These are phyloP conservation scores for Anoplolepis gracilipes DNA, from an alignment of 1,140 invertebrate genomes.

Conservation along the genomic window DNA sequence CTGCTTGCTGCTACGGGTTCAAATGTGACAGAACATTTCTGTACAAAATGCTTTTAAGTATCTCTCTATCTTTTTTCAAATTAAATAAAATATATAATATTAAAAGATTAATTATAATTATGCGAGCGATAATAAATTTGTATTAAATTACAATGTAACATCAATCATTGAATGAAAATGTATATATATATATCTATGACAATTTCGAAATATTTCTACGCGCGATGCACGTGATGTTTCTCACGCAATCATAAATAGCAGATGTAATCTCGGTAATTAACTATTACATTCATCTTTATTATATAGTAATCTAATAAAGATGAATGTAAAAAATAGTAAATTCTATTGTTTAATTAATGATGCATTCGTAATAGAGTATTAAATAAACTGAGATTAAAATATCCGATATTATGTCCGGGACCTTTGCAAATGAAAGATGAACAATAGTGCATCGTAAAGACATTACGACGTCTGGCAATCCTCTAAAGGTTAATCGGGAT, in stretches of 20 bases:
- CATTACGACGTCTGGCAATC: background rate
- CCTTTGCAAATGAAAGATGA: background rate
- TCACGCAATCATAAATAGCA: background rate
- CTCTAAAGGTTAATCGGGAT: slow-evolving; percentile 19
- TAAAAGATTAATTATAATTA: background rate
- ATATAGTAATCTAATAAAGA: background rate
- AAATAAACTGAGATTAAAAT: background rate
- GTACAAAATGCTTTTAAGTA: background rate
- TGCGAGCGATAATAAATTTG: background rate
- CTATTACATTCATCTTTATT: background rate
- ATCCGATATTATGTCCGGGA: background rate
- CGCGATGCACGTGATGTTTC: background rate
- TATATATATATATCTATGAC: no score
- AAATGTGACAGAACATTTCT: background rate
- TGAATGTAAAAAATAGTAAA: no score
- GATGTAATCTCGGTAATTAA: background rate
- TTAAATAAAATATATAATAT: background rate
- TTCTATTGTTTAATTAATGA: background rate
- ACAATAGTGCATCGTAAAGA: background rate
- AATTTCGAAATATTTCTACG: no score
- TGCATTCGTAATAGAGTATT: background rate
- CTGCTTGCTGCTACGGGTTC: background rate
- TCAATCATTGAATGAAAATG: background rate
- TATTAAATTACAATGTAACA: background rate
- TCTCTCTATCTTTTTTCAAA: background rate